These are phyloP conservation scores for Callopanchax toddi DNA, from an alignment of 2,113 vertebrate genomes.

Conservation along the genomic window DNA sequence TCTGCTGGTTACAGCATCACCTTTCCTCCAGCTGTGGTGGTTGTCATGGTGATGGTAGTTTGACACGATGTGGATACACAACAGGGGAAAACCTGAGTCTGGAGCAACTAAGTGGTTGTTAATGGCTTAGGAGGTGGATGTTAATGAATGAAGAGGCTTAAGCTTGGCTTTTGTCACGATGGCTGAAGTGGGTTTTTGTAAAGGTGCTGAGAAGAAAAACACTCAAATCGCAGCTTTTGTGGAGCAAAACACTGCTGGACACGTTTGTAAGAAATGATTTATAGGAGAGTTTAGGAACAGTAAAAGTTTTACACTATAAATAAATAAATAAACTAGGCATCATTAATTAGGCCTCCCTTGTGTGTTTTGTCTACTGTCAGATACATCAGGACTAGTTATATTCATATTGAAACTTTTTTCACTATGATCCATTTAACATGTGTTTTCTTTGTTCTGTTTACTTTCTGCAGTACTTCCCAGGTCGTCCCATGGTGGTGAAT, in stretches of 20 bases:
- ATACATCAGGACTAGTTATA: no score
- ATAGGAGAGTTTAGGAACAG: no score
- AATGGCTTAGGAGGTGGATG: conserved; percentile 65
- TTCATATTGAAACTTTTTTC: no score
- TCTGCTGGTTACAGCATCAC: conserved; percentile 48
- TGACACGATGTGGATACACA: conserved; percentile 44
- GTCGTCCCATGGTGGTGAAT: conserved; percentile 83
- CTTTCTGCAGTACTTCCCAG: conserved; percentile 86
- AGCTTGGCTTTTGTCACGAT: conserved; percentile 33
- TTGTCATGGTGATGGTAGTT: conserved; percentile 41
- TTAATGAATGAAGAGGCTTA: conserved; percentile 63
- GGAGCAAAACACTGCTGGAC: not conserved
- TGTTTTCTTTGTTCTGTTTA: not conserved
- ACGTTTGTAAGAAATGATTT: no score
- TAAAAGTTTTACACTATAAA: no score
- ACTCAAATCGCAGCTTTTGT: not conserved
- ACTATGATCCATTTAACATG: not conserved
- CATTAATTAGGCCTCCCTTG: no score
- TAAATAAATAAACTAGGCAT: no score
- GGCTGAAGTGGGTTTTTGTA: conserved; percentile 25
- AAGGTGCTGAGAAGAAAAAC: conserved; percentile 37
- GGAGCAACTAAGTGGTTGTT: conserved; percentile 54
- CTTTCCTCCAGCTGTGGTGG: conserved; percentile 54
- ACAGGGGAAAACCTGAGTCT: conserved; percentile 32
- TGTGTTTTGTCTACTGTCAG: no score